Base-by-base conservation (phyloP, 2,113 vertebrate genomes). In the Ptilonorhynchus violaceus region DNA sequence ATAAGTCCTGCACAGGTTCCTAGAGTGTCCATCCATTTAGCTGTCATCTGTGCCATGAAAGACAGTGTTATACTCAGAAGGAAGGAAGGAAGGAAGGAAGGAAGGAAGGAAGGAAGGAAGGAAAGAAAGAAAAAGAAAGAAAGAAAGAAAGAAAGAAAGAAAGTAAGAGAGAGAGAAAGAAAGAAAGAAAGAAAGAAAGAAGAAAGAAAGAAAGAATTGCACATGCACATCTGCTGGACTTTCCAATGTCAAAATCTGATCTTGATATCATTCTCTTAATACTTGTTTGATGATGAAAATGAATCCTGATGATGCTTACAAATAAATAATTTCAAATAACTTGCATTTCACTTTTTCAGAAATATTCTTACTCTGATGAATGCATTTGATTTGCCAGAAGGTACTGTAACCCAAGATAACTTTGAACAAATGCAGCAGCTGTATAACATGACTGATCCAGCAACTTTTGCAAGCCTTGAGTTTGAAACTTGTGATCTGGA, bases 311-410 rank as follows among this genome's bases (percentile, higher is more conserved):
- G 31, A 46, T 56, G 70, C 16, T 64, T 35, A 62, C 24, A 85
- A 42, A 75, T 22, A 44, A 86, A 39, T 52, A 53, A 75, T 70
- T 73, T 83, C 59, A 47, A 33, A 23, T 60, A 47, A 14, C 24
- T 77, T 92, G 39, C 25, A 39, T 93, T 95, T 91, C 6, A 9
- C 17, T 86, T 96, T 96, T 94, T 53, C 96, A 98, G 98, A 76
- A 99, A 98, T 93, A 98, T 99, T 89, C 96, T 99, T 77, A 97
- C 97, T 8, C 95, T 99, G 87, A 96, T 97, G 24, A 98, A 99
- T 20, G 96, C 93, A 16, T 99, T 99, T 25, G 98, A 99, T 93
- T 89, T 98, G 74, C 94, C 98, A 1, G 98, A 98, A 83, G 98
- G 95, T 33, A 97, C 94, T 0, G 96, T 99, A 90, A 98, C 98